Base-by-base conservation (phyloP, 2,797 vertebrate species). In the Neopelma chrysocephalum region DNA sequence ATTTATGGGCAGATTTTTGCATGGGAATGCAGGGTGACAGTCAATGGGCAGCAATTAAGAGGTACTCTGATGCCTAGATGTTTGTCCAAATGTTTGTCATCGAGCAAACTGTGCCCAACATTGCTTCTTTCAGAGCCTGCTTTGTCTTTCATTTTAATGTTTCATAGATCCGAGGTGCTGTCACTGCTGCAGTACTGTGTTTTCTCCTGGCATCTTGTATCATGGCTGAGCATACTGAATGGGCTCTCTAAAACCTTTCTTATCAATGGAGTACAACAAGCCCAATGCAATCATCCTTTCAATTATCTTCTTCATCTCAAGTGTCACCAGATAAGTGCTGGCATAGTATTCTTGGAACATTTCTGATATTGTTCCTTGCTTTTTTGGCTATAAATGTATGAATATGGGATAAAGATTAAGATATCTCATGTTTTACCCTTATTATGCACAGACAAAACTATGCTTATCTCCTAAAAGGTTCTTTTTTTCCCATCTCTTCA, bases 261-360 rank as follows among this genome's bases (percentile, higher is more conserved):
- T 97, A 96, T 97, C 96, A 97, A 97, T 95, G 95, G 87, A 97
- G 87, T 93, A 73, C 91, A 95, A 91, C 92, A 94, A 97, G 90
- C 82, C 93, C 80, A 81, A 51, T 77, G 80, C 95, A 97, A 97
- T 97, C 96, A 97, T 96, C 88, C 95, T 94, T 96, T 97, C 96
- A 97, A 96, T 96, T 97, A 97, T 96, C 97, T 90, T 82, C 95
- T 97, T 95, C 95, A 97, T 96, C 94, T 97, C 89, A 91, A 97
- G 96, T 95, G 94, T 96, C 92, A 96, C 94, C 92, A 94, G 95
- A 95, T 97, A 95, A 97, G 94, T 94, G 87, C 94, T 93, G 90
- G 93, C 80, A 87, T 82, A 85, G 88, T 89, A 94, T 97, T 96
- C 95, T 93, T 96, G 70, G 82, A 96, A 95, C 71, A 71, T 96